A percentile compares a stretch with the other conserved stretches of the same genome.
phyloP scores from a whole-genome alignment of 2,797 vertebrate species.

The Somateria mollissima region DNA sequence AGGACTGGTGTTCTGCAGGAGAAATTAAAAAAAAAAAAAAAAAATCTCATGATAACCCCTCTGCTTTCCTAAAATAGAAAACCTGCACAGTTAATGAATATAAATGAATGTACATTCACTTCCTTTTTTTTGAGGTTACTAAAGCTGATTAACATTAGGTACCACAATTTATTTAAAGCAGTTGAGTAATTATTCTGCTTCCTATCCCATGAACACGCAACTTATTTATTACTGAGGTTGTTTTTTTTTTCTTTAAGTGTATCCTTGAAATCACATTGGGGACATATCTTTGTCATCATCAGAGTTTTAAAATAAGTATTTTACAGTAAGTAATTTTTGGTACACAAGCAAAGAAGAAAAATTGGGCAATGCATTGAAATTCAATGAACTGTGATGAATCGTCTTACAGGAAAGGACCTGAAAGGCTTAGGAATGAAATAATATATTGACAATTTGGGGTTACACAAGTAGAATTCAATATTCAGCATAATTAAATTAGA shows the following conservation, averaged over 20 bases:
- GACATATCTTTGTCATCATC: constrained; percentile 20
- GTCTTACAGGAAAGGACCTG: constrained; percentile 7
- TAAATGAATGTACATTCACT: constrained; percentile 71
- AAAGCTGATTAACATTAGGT: constrained; percentile 66
- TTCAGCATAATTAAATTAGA: constrained; percentile 58
- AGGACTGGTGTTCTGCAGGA: constrained; percentile 2
- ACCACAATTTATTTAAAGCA: constrained; percentile 71
- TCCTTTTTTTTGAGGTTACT: constrained; percentile 65
- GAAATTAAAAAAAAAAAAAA: constrained; percentile 49
- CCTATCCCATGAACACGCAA: constrained; percentile 18
- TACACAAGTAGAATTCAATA: constrained; percentile 63
- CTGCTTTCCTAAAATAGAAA: constrained; percentile 64
- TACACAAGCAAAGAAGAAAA: constrained; percentile 31
- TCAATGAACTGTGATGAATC: constrained; percentile 46
- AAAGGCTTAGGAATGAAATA: constrained; percentile 36
- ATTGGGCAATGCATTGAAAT: constrained; percentile 13
- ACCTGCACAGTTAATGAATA: constrained; percentile 68
- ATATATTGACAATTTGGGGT: constrained; percentile 45
- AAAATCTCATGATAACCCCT: constrained; percentile 47
- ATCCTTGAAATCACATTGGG: constrained; percentile 60
- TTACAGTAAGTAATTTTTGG: constrained; percentile 9
- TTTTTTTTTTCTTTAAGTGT: neutral
- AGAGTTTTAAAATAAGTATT: constrained; percentile 34
- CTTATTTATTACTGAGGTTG: constrained; percentile 39
- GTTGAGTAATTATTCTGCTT: constrained; percentile 64